phyloP scores from a whole-genome alignment of 2,888 invertebrate genomes.

The Drosophila acutilabella region DNA sequence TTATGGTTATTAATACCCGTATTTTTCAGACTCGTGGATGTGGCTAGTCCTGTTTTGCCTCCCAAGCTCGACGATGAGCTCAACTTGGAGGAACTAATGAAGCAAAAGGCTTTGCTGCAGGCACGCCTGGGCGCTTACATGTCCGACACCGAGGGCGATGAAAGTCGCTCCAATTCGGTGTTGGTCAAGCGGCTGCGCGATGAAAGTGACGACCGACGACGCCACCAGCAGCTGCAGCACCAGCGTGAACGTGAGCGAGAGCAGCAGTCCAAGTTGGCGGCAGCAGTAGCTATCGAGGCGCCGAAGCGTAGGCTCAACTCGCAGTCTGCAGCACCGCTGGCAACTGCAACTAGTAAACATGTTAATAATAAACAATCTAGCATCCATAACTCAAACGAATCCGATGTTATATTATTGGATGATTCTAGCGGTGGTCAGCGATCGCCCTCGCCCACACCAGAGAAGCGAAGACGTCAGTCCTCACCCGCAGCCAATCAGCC shows the following conservation, averaged over 20 bases:
- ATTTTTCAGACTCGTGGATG: slow-evolving; percentile 86
- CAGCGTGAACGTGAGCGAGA: slow-evolving; percentile 13
- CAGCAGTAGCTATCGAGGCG: slow-evolving; percentile 38
- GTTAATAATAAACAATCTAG: slow-evolving; percentile 83
- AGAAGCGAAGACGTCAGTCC: slow-evolving; percentile 71
- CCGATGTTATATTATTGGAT: slow-evolving; percentile 88
- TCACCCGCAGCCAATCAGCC: slow-evolving; percentile 44
- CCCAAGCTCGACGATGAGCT: slow-evolving; percentile 93
- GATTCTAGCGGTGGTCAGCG: slow-evolving; percentile 88
- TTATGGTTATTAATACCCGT: not conserved
- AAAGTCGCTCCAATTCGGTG: slow-evolving; percentile 74
- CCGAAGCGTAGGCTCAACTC: slow-evolving; percentile 43
- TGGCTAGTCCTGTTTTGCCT: slow-evolving; percentile 89
- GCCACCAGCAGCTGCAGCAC: slow-evolving; percentile 22
- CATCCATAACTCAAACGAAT: slow-evolving; percentile 83
- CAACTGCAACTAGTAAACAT: slow-evolving; percentile 84
- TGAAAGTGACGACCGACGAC: slow-evolving; percentile 29
- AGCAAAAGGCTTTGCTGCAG: slow-evolving; percentile 93
- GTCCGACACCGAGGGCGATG: slow-evolving; percentile 89
- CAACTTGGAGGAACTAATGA: slow-evolving; percentile 95
- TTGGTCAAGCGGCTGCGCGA: slow-evolving; percentile 41
- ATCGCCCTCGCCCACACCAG: slow-evolving; percentile 82
- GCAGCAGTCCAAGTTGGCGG: slow-evolving; percentile 28
- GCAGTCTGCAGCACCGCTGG: slow-evolving; percentile 71
- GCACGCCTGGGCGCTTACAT: slow-evolving; percentile 91